phyloP scores from a whole-genome alignment of 2,113 vertebrate genomes.

The Blennius ocellaris region DNA sequence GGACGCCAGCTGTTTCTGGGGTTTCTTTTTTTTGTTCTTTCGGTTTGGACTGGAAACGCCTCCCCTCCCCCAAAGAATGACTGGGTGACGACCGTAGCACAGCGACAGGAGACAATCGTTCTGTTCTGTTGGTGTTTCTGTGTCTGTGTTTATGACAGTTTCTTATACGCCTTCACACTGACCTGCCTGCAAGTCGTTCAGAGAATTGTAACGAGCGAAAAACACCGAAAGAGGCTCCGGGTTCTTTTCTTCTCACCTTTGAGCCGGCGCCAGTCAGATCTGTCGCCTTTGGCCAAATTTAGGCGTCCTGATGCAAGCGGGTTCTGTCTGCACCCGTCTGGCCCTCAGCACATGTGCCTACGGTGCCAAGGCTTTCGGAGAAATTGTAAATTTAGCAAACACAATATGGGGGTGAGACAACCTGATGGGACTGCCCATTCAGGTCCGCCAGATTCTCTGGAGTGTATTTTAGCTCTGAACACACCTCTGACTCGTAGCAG shows the following conservation, averaged over 20 bases:
- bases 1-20: neutral
- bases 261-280: constrained; percentile 54
- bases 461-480: constrained; percentile 74
- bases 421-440: constrained; percentile 57
- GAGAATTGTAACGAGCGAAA: constrained; percentile 42
- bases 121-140: constrained; percentile 67
- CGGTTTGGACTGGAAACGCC: constrained; percentile 39
- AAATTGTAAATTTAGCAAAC: constrained; percentile 63
- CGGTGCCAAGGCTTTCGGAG: constrained; percentile 65
- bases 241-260: constrained; percentile 45
- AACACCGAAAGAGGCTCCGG: constrained; percentile 14
- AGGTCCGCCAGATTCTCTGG: constrained; percentile 61
- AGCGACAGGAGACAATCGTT: constrained; percentile 74
- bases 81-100: constrained; percentile 65
- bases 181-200: constrained; percentile 37
- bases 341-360: constrained; percentile 69
- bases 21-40: too few relatives aligned
- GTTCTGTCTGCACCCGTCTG: constrained; percentile 68
- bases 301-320: constrained; percentile 55
- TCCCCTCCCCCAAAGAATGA: constrained; percentile 55
- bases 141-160: constrained; percentile 66
- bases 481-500: constrained; percentile 69
- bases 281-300: constrained; percentile 51
- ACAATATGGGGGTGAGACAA: constrained; percentile 44
- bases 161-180: constrained; percentile 45